A percentile compares a stretch with the other conserved stretches of the same genome.
phyloP scores from a whole-genome alignment of 2,113 vertebrate genomes.

The Coptodon rendalli region DNA sequence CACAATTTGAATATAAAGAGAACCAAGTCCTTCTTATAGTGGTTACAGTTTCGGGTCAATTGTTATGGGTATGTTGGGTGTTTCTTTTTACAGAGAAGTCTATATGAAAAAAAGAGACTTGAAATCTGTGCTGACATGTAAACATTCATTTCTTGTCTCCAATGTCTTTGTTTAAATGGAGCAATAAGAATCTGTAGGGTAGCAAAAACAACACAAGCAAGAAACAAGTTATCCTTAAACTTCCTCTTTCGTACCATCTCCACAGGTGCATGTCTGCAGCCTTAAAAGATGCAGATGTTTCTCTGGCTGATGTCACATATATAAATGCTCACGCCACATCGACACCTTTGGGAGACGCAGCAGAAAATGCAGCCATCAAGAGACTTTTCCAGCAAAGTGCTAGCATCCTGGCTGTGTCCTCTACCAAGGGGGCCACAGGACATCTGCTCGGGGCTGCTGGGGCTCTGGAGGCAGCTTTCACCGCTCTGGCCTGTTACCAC shows the following conservation, averaged over 20 bases:
- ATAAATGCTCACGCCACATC: conserved; percentile 95
- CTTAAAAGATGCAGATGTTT: conserved; percentile 77
- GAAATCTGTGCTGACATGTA: neutral
- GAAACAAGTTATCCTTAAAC: neutral
- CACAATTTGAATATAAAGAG: neutral
- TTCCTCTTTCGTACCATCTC: neutral
- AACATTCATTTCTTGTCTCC: neutral
- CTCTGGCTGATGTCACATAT: conserved; percentile 80
- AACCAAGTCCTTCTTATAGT: neutral
- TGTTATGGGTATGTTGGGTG: neutral
- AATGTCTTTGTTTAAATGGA: neutral
- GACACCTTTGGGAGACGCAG: conserved; percentile 90
- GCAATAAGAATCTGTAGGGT: neutral
- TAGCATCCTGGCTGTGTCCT: conserved; percentile 79
- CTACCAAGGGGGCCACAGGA: conserved; percentile 93
- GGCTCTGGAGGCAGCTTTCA: conserved; percentile 88
- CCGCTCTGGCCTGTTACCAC: conserved; percentile 86
- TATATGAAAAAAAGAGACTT: neutral
- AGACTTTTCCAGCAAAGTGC: conserved; percentile 79
- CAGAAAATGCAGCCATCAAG: conserved; percentile 91
- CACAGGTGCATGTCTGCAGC: conserved; percentile 91
- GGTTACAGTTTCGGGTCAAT: neutral
- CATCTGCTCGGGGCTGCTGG: conserved; percentile 93
- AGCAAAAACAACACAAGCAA: neutral
- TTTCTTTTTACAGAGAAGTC: neutral